A percentile compares a stretch with the other conserved stretches of the same genome.
Evolutionary conservation across 2,888 invertebrate genomes (phyloP).

Genomic region (Unio pictorum): DNA sequence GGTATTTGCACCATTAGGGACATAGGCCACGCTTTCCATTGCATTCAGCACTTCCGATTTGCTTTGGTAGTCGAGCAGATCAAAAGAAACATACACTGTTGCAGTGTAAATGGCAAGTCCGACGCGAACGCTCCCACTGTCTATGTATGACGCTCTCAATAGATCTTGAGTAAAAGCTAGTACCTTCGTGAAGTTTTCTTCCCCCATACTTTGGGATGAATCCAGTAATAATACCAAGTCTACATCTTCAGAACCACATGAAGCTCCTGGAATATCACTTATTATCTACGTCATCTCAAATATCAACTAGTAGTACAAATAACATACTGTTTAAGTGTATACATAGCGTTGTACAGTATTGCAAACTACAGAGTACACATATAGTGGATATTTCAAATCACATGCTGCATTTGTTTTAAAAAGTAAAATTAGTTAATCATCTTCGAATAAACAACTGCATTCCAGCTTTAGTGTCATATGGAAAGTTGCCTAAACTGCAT

Average conservation of each 20-base stretch:
- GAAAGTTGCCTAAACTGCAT: too few species aligned
- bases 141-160: constrained; percentile 33
- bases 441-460: too few species aligned
- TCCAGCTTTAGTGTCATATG: too few species aligned
- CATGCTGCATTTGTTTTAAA: too few species aligned
- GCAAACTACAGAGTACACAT: too few species aligned
- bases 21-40: constrained; percentile 35
- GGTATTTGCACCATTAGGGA: constrained; percentile 54
- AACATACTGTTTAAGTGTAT: too few species aligned
- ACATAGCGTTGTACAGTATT: too few species aligned
- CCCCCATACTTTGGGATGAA: constrained; percentile 54
- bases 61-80: constrained; percentile 42
- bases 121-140: constrained; percentile 32
- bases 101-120: constrained; percentile 51
- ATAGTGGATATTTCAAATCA: too few species aligned
- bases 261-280: background rate
- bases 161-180: constrained; percentile 44
- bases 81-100: constrained; percentile 41
- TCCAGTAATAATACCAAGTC: constrained; percentile 49
- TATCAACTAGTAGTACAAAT: too few species aligned
- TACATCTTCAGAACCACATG: constrained; percentile 24
- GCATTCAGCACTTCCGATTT: constrained; percentile 35
- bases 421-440: too few species aligned
- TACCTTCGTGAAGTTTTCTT: constrained; percentile 46
- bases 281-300: too few species aligned